These are phyloP conservation scores for Myripristis murdjan DNA, from an alignment of 2,797 vertebrate genomes.

Conservation along the genomic window DNA sequence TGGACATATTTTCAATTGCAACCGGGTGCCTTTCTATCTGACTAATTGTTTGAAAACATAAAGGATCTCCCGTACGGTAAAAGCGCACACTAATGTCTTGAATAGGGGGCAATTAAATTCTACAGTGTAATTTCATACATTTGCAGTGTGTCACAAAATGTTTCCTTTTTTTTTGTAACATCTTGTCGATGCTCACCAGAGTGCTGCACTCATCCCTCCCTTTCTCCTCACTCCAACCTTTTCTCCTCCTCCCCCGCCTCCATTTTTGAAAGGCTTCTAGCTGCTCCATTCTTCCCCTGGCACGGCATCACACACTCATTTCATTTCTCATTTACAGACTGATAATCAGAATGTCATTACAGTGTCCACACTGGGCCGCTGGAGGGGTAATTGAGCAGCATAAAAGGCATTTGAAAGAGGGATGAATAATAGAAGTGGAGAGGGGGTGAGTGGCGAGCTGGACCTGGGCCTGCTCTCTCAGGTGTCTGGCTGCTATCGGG, in stretches of 20 bases:
- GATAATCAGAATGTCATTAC: conserved; percentile 99
- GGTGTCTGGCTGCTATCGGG: conserved; percentile 84
- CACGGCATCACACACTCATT: conserved; percentile 93
- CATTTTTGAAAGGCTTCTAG: conserved; percentile 87
- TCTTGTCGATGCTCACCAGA: conserved; percentile 76
- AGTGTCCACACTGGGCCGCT: conserved; percentile 92
- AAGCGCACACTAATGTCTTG: conserved; percentile 77
- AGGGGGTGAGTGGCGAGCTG: conserved; percentile 69
- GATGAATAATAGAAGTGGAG: conserved; percentile 84
- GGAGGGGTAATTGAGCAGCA: conserved; percentile 94
- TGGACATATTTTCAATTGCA: conserved; percentile 74
- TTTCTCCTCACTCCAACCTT: conserved; percentile 61
- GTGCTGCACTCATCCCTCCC: conserved; percentile 69
- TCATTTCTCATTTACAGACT: conserved; percentile 99
- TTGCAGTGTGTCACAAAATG: conserved; percentile 77
- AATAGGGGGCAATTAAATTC: conserved; percentile 89
- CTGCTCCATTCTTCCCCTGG: conserved; percentile 89
- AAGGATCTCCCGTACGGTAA: conserved; percentile 76
- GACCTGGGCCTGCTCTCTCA: conserved; percentile 79
- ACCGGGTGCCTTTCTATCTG: conserved; percentile 68
- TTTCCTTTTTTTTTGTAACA: conserved; percentile 76
- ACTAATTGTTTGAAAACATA: conserved; percentile 80
- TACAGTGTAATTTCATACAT: conserved; percentile 84
- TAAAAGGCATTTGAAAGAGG: conserved; percentile 86
- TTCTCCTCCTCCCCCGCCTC: conserved; percentile 54